Evolutionary conservation across 2,888 invertebrate species (phyloP).

Genomic region (Drosophila melanocephala): DNA sequence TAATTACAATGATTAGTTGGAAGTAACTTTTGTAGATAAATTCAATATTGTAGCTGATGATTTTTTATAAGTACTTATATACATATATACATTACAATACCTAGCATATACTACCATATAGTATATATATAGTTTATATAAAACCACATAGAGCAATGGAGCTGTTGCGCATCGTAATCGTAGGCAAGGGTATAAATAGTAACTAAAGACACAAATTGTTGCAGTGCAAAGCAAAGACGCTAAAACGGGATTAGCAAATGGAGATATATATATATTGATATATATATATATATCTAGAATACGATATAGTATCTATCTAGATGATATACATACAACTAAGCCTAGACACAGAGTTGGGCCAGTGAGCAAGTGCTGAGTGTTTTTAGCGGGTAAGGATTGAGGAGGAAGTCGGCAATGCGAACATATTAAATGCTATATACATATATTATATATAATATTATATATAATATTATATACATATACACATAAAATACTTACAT

Average conservation of each 20-base stretch:
- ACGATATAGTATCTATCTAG: constrained; percentile 9
- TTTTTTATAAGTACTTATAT: constrained; percentile 66
- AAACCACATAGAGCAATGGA: constrained; percentile 53
- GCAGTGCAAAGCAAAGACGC: constrained; percentile 68
- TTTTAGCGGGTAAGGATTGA: constrained; percentile 32
- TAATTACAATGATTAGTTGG: constrained; percentile 48
- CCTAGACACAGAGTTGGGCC: constrained; percentile 21
- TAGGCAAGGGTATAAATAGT: constrained; percentile 74
- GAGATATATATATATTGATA: constrained; percentile 3
- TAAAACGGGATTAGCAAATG: constrained; percentile 17
- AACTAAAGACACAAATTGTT: constrained; percentile 79
- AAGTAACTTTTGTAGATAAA: constrained; percentile 72
- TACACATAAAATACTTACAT: constrained; percentile 55
- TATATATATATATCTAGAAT: not conserved
- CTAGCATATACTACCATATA: constrained; percentile 39
- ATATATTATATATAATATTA: constrained; percentile 59
- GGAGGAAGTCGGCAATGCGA: constrained; percentile 56
- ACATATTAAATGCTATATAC: constrained; percentile 73
- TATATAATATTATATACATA: constrained; percentile 63
- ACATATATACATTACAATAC: constrained; percentile 22
- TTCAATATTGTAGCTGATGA: constrained; percentile 77
- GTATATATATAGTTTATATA: constrained; percentile 36
- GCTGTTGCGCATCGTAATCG: constrained; percentile 45
- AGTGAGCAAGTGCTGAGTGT: constrained; percentile 41
- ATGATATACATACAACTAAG: constrained; percentile 31